Evolutionary conservation across 2,888 invertebrate species (phyloP).

Genomic region (Polymixis flavicincta): DNA sequence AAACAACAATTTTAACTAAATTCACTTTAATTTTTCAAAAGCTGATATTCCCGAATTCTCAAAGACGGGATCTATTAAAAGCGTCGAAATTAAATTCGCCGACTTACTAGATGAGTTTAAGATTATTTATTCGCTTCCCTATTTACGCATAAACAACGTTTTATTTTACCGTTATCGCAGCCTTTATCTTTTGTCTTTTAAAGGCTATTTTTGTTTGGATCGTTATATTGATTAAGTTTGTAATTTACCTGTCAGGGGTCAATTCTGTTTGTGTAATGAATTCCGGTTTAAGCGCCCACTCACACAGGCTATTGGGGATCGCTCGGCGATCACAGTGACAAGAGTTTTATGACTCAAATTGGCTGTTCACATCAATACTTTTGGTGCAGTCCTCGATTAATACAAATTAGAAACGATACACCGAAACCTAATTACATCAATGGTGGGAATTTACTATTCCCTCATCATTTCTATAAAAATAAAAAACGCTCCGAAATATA

Average conservation of each 20-base stretch:
- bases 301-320: slow-evolving; percentile 57
- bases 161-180: slow-evolving; percentile 24
- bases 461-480: background rate
- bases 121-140: slow-evolving; percentile 78
- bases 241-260: slow-evolving; percentile 71
- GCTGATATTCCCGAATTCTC: slow-evolving; percentile 64
- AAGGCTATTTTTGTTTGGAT: slow-evolving; percentile 62
- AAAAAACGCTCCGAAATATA: no score
- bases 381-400: background rate
- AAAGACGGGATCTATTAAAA: slow-evolving; percentile 70
- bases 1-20: slow-evolving; percentile 51
- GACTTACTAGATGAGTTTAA: slow-evolving; percentile 72
- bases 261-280: slow-evolving; percentile 74
- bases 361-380: slow-evolving; percentile 4
- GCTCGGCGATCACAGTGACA: slow-evolving; percentile 30
- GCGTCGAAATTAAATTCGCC: slow-evolving; percentile 74
- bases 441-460: background rate
- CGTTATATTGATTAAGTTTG: slow-evolving; percentile 48
- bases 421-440: background rate
- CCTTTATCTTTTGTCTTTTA: slow-evolving; percentile 46
- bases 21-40: slow-evolving; percentile 56
- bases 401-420: background rate
- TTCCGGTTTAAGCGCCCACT: slow-evolving; percentile 69
- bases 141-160: slow-evolving; percentile 69
- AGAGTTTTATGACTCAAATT: slow-evolving; percentile 35